Conservation (phyloP, 2,888 invertebrate genomes). For the Cylloceria caligata region DNA sequence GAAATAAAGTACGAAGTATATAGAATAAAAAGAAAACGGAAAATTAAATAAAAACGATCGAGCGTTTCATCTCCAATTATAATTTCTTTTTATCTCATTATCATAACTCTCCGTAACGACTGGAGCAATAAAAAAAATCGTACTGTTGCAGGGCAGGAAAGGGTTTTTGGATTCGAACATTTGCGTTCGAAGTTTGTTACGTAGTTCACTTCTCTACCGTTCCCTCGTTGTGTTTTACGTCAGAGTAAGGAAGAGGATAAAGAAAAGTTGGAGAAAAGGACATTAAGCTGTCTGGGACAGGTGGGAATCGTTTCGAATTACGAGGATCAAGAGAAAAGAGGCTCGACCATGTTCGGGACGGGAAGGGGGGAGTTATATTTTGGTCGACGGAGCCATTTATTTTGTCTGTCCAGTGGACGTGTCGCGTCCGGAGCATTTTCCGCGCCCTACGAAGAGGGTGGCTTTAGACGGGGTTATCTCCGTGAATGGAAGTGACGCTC, state of each 20-base stretch:
- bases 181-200: background rate
- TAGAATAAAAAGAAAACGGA: conserved; percentile 11
- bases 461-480: conserved; percentile 52
- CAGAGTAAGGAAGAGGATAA: background rate
- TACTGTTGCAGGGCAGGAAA: background rate
- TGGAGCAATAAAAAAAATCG: background rate
- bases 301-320: conserved; percentile 65
- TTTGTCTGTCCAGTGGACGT: conserved; percentile 47
- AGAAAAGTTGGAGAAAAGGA: conserved; percentile 6
- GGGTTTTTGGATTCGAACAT: background rate
- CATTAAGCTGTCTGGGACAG: conserved; percentile 61
- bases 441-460: conserved; percentile 43
- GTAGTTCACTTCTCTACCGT: background rate
- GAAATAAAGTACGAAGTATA: conserved; percentile 43
- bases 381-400: conserved; percentile 48
- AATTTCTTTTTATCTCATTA: conserved; percentile 50
- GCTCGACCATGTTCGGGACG: conserved; percentile 40
- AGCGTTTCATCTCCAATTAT: conserved; percentile 37
- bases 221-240: background rate
- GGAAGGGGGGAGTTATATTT: conserved; percentile 32
- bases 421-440: conserved; percentile 47
- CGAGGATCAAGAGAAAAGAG: conserved; percentile 48
- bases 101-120: background rate
- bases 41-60: conserved; percentile 17
- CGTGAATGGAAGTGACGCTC: conserved; percentile 59